Percentiles rank a stretch among this genome's conserved stretches.
Conservation (phyloP, 2,888 invertebrate species). For the Leptinotarsa rubiginosa region DNA sequence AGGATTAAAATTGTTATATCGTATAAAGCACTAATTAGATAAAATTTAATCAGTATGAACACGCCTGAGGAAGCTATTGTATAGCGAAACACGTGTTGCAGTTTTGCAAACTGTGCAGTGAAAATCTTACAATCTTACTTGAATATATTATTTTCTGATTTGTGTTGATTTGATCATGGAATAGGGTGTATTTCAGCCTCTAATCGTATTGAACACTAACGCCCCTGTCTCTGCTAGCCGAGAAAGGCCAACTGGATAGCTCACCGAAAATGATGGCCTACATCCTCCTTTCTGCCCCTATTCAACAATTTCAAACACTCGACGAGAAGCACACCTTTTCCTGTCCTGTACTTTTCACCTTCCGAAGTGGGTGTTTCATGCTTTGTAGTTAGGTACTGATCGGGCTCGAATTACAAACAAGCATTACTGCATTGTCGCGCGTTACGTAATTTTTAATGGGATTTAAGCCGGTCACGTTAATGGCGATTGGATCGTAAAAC, state of each 20-base stretch:
- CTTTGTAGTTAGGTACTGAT: not conserved
- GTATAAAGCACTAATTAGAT: no score
- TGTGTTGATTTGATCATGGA: no score
- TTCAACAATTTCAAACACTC: slow-evolving; percentile 20
- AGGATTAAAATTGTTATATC: no score
- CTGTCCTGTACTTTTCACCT: slow-evolving; percentile 31
- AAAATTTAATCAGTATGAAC: no score
- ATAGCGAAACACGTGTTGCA: no score
- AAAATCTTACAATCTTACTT: no score
- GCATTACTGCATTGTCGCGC: slow-evolving; percentile 12
- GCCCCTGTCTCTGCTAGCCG: not conserved
- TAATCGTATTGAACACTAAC: not conserved
- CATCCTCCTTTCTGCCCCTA: slow-evolving; percentile 28
- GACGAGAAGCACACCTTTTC: slow-evolving; percentile 44
- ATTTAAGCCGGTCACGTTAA: slow-evolving; percentile 6
- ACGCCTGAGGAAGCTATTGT: no score
- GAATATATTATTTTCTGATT: no score
- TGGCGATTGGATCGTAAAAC: slow-evolving; percentile 8
- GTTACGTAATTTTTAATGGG: slow-evolving; percentile 15
- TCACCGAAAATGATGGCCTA: slow-evolving; percentile 22
- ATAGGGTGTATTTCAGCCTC: no score
- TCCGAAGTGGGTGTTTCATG: slow-evolving; percentile 16
- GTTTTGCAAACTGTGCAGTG: no score
- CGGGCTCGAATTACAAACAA: slow-evolving; percentile 2
- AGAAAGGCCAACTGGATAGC: slow-evolving; percentile 1